Conservation (phyloP, 2,797 vertebrate genomes). For the Epinephelus malabaricus region DNA sequence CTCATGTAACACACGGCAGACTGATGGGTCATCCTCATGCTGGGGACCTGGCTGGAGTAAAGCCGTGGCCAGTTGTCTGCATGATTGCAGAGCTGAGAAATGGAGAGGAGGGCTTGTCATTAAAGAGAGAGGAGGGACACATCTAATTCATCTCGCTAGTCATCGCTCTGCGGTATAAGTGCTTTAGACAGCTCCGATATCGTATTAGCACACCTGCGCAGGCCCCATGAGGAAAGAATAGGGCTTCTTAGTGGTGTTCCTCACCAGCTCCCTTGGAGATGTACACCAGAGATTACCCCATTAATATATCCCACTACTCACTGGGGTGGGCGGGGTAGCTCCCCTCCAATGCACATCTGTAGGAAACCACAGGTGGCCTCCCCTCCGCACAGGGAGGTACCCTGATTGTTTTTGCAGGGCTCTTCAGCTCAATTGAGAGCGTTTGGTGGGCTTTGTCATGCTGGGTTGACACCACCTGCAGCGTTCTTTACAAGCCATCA, state of each 20-base stretch:
- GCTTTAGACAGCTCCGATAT: slow-evolving; percentile 69
- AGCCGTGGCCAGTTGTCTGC: slow-evolving; percentile 69
- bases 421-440: slow-evolving; percentile 36
- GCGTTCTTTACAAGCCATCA: slow-evolving; percentile 25
- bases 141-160: slow-evolving; percentile 67
- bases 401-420: slow-evolving; percentile 52
- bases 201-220: slow-evolving; percentile 83
- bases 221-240: slow-evolving; percentile 81
- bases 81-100: slow-evolving; percentile 74
- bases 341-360: slow-evolving; percentile 65
- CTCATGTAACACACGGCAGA: slow-evolving; percentile 71
- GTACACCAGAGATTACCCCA: slow-evolving; percentile 88
- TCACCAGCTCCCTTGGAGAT: slow-evolving; percentile 80
- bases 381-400: slow-evolving; percentile 45
- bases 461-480: slow-evolving; percentile 3
- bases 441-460: slow-evolving; percentile 32
- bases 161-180: slow-evolving; percentile 51
- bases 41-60: slow-evolving; percentile 78
- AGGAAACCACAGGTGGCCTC: slow-evolving; percentile 74
- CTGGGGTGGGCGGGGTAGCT: slow-evolving; percentile 49
- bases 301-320: slow-evolving; percentile 90
- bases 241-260: slow-evolving; percentile 78
- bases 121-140: slow-evolving; percentile 60
- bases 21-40: slow-evolving; percentile 82
- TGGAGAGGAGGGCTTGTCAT: slow-evolving; percentile 67